Conservation (phyloP, 2,113 vertebrate species). For the Calidris pygmaea region DNA sequence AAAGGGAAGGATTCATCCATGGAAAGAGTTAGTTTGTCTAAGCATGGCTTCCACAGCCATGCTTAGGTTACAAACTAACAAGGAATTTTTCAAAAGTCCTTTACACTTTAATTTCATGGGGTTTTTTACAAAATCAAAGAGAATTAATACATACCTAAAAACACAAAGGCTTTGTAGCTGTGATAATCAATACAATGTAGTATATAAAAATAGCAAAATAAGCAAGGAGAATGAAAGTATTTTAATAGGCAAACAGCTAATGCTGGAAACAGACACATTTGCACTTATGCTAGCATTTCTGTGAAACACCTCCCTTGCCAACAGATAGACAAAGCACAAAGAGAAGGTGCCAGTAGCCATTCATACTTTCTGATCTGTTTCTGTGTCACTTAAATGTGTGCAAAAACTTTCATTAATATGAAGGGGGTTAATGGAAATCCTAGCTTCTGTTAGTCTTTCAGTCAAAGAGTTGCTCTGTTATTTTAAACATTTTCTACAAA, state of each 20-base stretch:
- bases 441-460: neutral
- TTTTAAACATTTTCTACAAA: neutral
- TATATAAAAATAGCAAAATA: neutral
- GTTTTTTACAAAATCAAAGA: neutral
- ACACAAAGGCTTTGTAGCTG: neutral
- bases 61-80: neutral
- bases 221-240: neutral
- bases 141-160: neutral
- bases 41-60: neutral
- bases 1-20: neutral
- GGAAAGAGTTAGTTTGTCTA: neutral
- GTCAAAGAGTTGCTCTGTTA: neutral
- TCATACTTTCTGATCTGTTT: neutral
- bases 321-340: neutral
- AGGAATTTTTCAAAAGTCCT: neutral
- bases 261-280: neutral
- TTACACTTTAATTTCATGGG: neutral
- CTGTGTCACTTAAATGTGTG: neutral
- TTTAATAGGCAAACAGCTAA: neutral
- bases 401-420: neutral
- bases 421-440: neutral
- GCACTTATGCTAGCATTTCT: neutral
- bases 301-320: neutral
- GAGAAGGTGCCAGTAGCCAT: neutral
- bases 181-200: neutral